A percentile compares a stretch with the other conserved stretches of the same genome.
These are phyloP conservation scores for Chrysodeixis includens DNA, from an alignment of 2,888 invertebrate genomes.

Conservation along the genomic window DNA sequence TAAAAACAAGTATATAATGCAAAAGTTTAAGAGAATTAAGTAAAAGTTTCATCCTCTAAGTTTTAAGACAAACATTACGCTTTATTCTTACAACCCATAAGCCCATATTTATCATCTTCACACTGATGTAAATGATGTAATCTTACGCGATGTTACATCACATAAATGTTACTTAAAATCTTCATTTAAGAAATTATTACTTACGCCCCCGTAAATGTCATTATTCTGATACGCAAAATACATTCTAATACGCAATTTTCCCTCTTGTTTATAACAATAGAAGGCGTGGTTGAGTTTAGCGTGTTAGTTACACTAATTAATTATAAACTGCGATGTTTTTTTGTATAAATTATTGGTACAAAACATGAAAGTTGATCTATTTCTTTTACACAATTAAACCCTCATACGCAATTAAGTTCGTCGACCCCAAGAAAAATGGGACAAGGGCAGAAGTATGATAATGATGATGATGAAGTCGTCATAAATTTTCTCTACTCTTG, in stretches of 20 bases:
- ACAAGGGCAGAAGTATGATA: no score
- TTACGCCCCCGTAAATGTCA: no score
- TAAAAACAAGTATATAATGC: no score
- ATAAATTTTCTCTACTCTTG: no score
- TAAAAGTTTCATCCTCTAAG: background rate
- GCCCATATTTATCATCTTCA: background rate
- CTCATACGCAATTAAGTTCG: no score
- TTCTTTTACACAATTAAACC: no score
- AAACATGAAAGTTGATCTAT: background rate
- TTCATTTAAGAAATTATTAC: background rate
- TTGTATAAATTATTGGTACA: background rate
- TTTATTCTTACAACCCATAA: background rate
- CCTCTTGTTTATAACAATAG: background rate
- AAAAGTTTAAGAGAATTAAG: background rate
- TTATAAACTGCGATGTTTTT: background rate
- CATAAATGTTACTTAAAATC: background rate
- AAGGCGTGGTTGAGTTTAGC: background rate
- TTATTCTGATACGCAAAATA: no score
- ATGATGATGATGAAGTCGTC: no score
- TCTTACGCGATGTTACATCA: background rate
- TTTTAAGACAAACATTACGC: background rate
- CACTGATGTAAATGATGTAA: background rate
- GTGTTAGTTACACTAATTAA: background rate
- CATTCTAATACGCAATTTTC: background rate
- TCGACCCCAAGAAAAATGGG: no score